phyloP scores from a whole-genome alignment of 2,113 vertebrate genomes.

The Marmota flaviventris region DNA sequence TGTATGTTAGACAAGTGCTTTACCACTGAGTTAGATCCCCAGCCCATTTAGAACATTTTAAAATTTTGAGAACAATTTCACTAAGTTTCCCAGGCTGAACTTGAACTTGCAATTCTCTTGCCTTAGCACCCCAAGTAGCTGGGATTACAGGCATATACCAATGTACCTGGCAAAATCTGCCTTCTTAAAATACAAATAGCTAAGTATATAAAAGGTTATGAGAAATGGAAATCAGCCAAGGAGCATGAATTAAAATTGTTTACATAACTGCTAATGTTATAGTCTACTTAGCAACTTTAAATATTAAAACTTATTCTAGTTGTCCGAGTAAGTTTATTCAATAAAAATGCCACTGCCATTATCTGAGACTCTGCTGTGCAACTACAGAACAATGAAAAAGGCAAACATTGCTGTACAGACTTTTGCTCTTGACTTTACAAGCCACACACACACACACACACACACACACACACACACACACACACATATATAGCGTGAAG shows the following conservation, averaged over 20 bases:
- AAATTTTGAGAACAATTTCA: neutral
- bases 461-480: too few relatives aligned
- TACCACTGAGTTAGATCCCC: neutral
- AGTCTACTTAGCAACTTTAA: neutral
- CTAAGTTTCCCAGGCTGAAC: neutral
- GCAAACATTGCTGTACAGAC: neutral
- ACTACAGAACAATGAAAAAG: neutral
- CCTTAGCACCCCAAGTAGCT: neutral
- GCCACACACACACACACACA: neutral
- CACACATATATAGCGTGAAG: neutral
- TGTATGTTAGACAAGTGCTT: neutral
- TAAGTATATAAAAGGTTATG: neutral
- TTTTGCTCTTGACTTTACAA: neutral
- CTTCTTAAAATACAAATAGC: constrained; percentile 1
- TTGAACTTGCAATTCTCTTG: neutral
- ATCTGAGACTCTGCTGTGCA: neutral
- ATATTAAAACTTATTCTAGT: neutral
- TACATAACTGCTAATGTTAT: neutral
- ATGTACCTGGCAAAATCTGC: neutral
- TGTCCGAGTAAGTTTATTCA: neutral
- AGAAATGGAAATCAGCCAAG: constrained; percentile 14
- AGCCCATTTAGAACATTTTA: neutral
- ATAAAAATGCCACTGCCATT: neutral
- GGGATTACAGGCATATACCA: neutral
- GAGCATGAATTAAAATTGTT: neutral